Evolutionary conservation across 2,888 invertebrate genomes (phyloP).

Genomic region (Eudemis profundana): DNA sequence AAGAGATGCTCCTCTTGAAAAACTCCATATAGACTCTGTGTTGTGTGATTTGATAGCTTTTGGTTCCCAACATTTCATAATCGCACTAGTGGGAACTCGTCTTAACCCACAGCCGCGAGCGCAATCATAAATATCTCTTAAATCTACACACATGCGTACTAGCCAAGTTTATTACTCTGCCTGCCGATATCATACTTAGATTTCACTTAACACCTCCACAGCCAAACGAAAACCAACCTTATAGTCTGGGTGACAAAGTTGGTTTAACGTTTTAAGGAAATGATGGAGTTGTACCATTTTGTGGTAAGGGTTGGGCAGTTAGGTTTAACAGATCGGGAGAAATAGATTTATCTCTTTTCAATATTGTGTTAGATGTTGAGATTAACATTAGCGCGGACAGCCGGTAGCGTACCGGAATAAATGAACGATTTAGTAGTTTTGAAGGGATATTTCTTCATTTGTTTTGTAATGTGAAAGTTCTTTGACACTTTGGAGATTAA

Average conservation of each 20-base stretch:
- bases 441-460: conserved; percentile 18
- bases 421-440: conserved; percentile 33
- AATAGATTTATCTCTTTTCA: conserved; percentile 59
- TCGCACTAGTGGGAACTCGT: conserved; percentile 47
- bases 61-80: conserved; percentile 15
- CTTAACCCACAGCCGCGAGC: conserved; percentile 57
- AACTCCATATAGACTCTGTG: too few relatives aligned
- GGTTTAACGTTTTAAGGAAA: conserved; percentile 25
- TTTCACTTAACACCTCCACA: conserved; percentile 55
- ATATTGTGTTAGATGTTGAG: conserved; percentile 47
- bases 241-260: conserved; percentile 1
- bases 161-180: conserved; percentile 67
- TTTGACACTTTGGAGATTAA: conserved; percentile 14
- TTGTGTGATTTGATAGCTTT: too few relatives aligned
- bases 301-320: conserved; percentile 45
- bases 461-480: conserved; percentile 19
- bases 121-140: conserved; percentile 58
- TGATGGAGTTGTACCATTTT: conserved; percentile 43
- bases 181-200: conserved; percentile 60
- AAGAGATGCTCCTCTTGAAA: too few relatives aligned
- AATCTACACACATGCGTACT: conserved; percentile 70
- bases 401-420: conserved; percentile 40
- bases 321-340: conserved; percentile 56
- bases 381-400: conserved; percentile 39
- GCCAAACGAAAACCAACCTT: conserved; percentile 45